Evolutionary conservation across 2,113 vertebrate species (phyloP).

Genomic region (Colossoma macropomum): DNA sequence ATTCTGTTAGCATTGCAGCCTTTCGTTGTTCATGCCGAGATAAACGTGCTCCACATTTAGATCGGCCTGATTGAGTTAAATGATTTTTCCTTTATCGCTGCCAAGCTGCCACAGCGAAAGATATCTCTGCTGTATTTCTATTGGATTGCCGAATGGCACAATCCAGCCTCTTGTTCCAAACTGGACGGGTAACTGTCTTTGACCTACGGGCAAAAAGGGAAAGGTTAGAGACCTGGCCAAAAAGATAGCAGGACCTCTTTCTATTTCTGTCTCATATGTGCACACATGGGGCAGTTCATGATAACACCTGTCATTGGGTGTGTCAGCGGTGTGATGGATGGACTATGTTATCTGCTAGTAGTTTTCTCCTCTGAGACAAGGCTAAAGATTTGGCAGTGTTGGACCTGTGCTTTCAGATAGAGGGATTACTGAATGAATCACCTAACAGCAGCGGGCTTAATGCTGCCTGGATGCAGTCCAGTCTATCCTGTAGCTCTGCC

Average conservation of each 20-base stretch:
- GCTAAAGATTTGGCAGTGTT: constrained; percentile 1
- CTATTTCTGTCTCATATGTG: background rate
- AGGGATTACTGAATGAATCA: background rate
- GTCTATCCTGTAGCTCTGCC: background rate
- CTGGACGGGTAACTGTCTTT: constrained; percentile 5
- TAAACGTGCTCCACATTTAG: background rate
- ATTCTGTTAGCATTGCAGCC: background rate
- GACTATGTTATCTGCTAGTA: background rate
- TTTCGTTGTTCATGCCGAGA: background rate
- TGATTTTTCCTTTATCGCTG: background rate
- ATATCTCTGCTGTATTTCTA: background rate
- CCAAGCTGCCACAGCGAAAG: background rate
- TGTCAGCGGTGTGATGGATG: constrained; percentile 9
- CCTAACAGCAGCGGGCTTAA: background rate
- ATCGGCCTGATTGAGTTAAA: constrained; percentile 5
- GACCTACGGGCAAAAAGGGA: background rate
- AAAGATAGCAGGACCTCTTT: background rate
- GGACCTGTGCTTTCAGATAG: background rate
- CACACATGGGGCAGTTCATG: constrained; percentile 13
- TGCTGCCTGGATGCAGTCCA: background rate
- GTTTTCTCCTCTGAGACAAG: constrained; percentile 4
- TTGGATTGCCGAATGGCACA: background rate
- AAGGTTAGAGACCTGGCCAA: background rate
- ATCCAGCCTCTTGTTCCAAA: background rate
- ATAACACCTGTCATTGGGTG: constrained; percentile 32